Percentiles rank a stretch among this genome's conserved stretches.
phyloP scores from a whole-genome alignment of 1,140 invertebrate species.

The Acromyrmex charruanus region DNA sequence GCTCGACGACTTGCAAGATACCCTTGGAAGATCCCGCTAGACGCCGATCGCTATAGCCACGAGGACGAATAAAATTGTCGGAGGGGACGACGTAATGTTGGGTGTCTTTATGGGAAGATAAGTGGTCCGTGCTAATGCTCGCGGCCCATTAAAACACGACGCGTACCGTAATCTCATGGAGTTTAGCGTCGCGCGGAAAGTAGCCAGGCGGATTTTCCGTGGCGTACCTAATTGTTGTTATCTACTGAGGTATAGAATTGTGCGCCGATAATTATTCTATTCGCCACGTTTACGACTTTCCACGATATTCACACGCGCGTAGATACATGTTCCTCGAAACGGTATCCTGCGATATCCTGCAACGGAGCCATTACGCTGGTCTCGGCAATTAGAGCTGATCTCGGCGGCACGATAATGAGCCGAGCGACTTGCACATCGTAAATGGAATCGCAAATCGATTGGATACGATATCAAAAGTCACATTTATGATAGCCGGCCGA shows the following conservation, averaged over 20 bases:
- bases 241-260: constrained; percentile 8
- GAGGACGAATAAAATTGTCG: constrained; percentile 67
- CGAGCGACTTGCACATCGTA: not conserved
- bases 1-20: constrained; percentile 21
- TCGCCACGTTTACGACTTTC: constrained; percentile 32
- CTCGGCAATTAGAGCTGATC: constrained; percentile 46
- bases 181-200: constrained; percentile 50
- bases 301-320: not conserved
- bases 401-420: constrained; percentile 15
- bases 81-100: constrained; percentile 54
- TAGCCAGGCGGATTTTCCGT: constrained; percentile 43
- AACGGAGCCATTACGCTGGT: not conserved
- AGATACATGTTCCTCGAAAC: not conserved
- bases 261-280: constrained; percentile 67
- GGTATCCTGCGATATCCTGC: constrained; percentile 16
- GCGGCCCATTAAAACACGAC: constrained; percentile 68
- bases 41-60: not conserved
- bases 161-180: constrained; percentile 60
- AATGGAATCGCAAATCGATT: not conserved
- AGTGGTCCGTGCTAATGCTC: constrained; percentile 70
- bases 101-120: constrained; percentile 69
- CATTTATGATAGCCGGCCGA: not conserved
- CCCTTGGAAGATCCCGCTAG: constrained; percentile 27
- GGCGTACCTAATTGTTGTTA: constrained; percentile 66
- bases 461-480: not conserved